Evolutionary conservation across 2,113 vertebrate species (phyloP).

Genomic region (Athene noctua): DNA sequence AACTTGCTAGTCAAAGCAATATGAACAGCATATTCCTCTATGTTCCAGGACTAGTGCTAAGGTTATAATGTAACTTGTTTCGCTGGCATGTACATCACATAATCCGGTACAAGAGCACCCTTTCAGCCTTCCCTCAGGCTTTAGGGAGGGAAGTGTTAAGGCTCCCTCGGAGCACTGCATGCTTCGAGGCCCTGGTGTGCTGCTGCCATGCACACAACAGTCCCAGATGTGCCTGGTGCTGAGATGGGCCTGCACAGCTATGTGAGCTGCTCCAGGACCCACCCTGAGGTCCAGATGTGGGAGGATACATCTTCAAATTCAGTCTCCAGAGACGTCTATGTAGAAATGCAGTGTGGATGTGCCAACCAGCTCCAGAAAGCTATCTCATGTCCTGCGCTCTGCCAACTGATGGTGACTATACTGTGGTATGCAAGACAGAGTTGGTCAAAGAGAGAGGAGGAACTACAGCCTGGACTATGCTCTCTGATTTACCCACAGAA

Average conservation of each 20-base stretch:
- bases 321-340: neutral
- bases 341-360: neutral
- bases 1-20: slow-evolving; percentile 4
- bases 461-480: neutral
- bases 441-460: neutral
- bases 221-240: neutral
- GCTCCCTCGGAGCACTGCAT: neutral
- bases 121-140: neutral
- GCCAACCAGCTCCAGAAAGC: neutral
- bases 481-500: neutral
- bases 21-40: neutral
- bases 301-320: neutral
- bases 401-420: neutral
- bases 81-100: neutral
- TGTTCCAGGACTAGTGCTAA: neutral
- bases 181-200: neutral
- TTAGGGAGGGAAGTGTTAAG: neutral
- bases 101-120: neutral
- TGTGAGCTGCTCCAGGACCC: neutral
- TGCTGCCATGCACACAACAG: neutral
- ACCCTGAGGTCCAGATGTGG: fast-evolving
- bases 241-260: neutral
- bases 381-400: neutral
- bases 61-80: neutral
- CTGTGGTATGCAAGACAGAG: neutral